These are phyloP conservation scores for Eupithecia insigniata DNA, from an alignment of 2,888 invertebrate genomes.

Conservation along the genomic window DNA sequence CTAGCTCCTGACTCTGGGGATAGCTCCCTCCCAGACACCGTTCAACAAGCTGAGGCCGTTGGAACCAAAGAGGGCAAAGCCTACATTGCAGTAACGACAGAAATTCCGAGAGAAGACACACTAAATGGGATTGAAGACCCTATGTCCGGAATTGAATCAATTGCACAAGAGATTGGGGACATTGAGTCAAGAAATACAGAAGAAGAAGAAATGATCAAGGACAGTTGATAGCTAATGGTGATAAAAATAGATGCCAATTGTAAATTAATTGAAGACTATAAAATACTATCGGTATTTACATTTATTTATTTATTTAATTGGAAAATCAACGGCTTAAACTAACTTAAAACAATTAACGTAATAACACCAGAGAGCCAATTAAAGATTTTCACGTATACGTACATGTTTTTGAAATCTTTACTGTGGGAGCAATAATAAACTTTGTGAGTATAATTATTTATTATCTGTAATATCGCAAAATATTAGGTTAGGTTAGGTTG, in stretches of 20 bases:
- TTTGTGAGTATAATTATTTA: too few relatives aligned
- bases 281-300: too few relatives aligned
- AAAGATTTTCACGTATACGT: too few relatives aligned
- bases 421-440: too few relatives aligned
- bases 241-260: neutral
- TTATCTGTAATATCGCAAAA: too few relatives aligned
- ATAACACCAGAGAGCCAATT: too few relatives aligned
- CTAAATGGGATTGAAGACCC: slow-evolving; percentile 12
- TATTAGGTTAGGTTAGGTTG: too few relatives aligned
- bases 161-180: neutral
- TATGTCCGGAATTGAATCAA: slow-evolving; percentile 6
- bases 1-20: slow-evolving; percentile 66
- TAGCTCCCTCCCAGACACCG: slow-evolving; percentile 66
- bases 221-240: neutral
- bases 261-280: neutral
- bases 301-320: too few relatives aligned
- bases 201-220: slow-evolving; percentile 10
- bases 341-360: too few relatives aligned
- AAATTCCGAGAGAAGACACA: slow-evolving; percentile 15
- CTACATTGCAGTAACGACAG: slow-evolving; percentile 40
- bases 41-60: slow-evolving; percentile 66
- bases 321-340: too few relatives aligned
- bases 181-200: neutral
- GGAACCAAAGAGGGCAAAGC: slow-evolving; percentile 50
- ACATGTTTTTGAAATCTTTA: too few relatives aligned